Evolutionary conservation across 2,888 invertebrate genomes (phyloP).

Genomic region (Bruchidius siliquastri): DNA sequence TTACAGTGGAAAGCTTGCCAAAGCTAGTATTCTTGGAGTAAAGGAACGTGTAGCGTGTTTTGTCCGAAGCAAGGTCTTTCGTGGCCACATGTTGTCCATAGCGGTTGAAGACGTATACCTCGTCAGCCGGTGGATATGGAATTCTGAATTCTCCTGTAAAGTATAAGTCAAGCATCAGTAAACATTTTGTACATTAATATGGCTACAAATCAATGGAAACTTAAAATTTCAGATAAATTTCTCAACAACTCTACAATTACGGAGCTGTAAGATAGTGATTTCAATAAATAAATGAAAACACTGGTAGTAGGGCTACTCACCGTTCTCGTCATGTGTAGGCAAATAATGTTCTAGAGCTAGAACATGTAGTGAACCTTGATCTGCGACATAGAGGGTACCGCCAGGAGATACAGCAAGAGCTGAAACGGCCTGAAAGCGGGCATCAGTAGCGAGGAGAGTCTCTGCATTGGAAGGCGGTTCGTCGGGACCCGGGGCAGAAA

Average conservation of each 20-base stretch:
- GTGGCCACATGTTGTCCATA: constrained; percentile 96
- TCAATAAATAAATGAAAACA: no score
- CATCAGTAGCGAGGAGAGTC: constrained; percentile 83
- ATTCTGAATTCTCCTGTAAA: constrained; percentile 71
- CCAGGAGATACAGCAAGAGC: constrained; percentile 92
- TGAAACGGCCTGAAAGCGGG: constrained; percentile 81
- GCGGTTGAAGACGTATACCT: constrained; percentile 60
- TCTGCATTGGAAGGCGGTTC: constrained; percentile 75
- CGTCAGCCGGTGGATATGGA: constrained; percentile 88
- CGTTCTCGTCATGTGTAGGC: constrained; percentile 81
- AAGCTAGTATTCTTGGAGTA: constrained; percentile 97
- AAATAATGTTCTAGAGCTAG: constrained; percentile 81
- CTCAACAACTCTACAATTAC: no score
- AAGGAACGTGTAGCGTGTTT: constrained; percentile 89
- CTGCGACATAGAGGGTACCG: constrained; percentile 92
- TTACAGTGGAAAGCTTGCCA: constrained; percentile 88
- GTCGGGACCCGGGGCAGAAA: constrained; percentile 26
- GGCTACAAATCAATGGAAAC: no score
- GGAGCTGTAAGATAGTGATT: no score
- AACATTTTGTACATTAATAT: no score
- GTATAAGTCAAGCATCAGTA: not conserved
- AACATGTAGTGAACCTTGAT: constrained; percentile 85
- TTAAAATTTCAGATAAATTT: no score
- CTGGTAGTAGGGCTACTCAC: constrained; percentile 38
- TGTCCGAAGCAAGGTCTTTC: constrained; percentile 90